These are phyloP conservation scores for Cassiopea andromeda DNA, from an alignment of 30 jellyfish, hydroid and myxozoan species.

Conservation along the genomic window DNA sequence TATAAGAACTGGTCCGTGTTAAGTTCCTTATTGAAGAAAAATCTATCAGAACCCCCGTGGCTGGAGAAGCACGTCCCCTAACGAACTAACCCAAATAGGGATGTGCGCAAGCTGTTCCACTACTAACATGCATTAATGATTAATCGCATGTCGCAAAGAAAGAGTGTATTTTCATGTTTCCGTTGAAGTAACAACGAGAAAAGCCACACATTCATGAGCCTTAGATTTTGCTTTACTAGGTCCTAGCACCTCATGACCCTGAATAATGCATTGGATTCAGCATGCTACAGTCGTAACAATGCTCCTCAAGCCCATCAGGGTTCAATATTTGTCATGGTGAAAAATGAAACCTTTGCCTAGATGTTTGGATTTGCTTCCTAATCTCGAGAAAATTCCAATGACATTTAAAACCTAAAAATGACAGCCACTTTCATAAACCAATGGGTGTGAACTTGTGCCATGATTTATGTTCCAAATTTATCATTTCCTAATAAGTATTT, in stretches of 20 bases:
- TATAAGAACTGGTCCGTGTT: neutral
- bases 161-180: constrained; percentile 24
- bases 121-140: constrained; percentile 17
- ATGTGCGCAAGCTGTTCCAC: neutral
- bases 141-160: constrained; percentile 14
- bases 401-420: neutral
- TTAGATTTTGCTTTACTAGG: constrained; percentile 20
- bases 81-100: neutral
- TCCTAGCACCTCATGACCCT: constrained; percentile 17
- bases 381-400: neutral
- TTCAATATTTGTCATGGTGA: neutral
- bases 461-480: too few species aligned
- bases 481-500: too few species aligned
- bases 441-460: neutral
- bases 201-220: constrained; percentile 34
- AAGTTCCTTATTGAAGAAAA: neutral
- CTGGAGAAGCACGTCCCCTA: neutral
- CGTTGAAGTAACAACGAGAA: constrained; percentile 34
- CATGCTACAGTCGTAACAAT: neutral
- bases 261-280: constrained; percentile 14
- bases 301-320: neutral
- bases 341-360: neutral
- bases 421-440: too few species aligned
- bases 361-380: neutral
- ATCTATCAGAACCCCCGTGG: neutral